phyloP scores from a whole-genome alignment of 35 echinoderm and acorn worm genomes.

The Patiria miniata region DNA sequence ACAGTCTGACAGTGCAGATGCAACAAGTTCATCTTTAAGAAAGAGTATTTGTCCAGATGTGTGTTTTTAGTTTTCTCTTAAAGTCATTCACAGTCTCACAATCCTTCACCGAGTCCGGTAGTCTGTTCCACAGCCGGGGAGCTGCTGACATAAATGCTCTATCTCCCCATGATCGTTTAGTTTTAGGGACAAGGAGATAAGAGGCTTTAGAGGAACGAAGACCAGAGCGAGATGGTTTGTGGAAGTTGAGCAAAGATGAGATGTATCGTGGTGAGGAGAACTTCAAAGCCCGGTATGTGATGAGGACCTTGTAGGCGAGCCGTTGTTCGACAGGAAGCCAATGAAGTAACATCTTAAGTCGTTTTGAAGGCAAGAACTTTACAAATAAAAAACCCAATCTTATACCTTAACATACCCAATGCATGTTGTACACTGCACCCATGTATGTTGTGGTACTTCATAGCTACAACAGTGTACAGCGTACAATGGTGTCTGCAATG shows the following conservation, averaged over 20 bases:
- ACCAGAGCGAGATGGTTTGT: not conserved
- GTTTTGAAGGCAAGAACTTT: too few species aligned
- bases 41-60: not conserved
- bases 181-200: not conserved
- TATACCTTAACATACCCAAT: too few species aligned
- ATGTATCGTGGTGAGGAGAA: conserved; percentile 28
- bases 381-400: too few species aligned
- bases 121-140: not conserved
- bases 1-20: too few species aligned
- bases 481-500: too few species aligned
- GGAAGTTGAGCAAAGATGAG: not conserved
- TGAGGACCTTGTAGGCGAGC: not conserved
- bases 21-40: not conserved
- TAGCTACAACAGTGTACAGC: too few species aligned
- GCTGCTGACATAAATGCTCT: conserved; percentile 33
- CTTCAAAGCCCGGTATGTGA: not conserved
- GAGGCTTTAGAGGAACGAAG: not conserved
- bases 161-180: conserved; percentile 16
- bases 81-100: conserved; percentile 28
- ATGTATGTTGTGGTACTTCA: too few species aligned
- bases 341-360: too few species aligned
- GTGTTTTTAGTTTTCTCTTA: conserved; percentile 6
- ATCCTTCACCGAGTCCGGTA: not conserved
- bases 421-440: too few species aligned
- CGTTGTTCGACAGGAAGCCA: too few species aligned